phyloP scores from a whole-genome alignment of 2,797 vertebrate species.

The Gambelia wislizenii region DNA sequence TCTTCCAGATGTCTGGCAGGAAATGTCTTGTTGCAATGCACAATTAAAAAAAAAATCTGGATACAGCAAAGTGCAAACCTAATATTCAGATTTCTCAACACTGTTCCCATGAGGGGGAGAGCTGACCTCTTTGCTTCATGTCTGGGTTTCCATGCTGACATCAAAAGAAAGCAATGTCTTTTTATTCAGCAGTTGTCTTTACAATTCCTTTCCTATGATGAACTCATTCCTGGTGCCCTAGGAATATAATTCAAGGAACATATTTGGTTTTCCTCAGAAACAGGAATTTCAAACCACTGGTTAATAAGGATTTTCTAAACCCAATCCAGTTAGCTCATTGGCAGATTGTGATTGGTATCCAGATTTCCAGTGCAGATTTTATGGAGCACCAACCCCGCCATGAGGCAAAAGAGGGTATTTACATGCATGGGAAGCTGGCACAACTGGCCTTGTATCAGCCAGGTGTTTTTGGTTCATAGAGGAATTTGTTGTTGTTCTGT shows the following conservation, averaged over 20 bases:
- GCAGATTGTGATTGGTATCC: background rate
- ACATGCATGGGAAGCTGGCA: background rate
- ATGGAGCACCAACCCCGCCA: background rate
- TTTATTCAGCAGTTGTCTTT: constrained; percentile 65
- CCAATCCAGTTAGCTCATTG: background rate
- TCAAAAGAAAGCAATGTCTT: constrained; percentile 76
- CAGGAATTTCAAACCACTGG: constrained; percentile 47
- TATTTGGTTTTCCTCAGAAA: constrained; percentile 22
- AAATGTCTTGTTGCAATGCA: constrained; percentile 69
- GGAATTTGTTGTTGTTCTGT: too few species aligned
- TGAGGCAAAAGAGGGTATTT: background rate
- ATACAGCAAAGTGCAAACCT: constrained; percentile 63
- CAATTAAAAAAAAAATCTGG: constrained; percentile 35
- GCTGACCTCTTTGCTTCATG: constrained; percentile 76
- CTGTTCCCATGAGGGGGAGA: constrained; percentile 68
- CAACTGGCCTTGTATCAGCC: too few species aligned
- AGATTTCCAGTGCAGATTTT: background rate
- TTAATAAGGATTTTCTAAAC: constrained; percentile 65
- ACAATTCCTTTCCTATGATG: constrained; percentile 64
- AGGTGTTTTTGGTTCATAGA: background rate
- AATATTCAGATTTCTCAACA: constrained; percentile 69
- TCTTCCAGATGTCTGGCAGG: constrained; percentile 65
- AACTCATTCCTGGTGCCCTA: constrained; percentile 71
- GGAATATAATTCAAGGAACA: constrained; percentile 31
- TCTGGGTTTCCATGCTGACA: constrained; percentile 77